Base-by-base conservation (phyloP, 2,797 vertebrate species). In the Peromyscus attwateri region DNA sequence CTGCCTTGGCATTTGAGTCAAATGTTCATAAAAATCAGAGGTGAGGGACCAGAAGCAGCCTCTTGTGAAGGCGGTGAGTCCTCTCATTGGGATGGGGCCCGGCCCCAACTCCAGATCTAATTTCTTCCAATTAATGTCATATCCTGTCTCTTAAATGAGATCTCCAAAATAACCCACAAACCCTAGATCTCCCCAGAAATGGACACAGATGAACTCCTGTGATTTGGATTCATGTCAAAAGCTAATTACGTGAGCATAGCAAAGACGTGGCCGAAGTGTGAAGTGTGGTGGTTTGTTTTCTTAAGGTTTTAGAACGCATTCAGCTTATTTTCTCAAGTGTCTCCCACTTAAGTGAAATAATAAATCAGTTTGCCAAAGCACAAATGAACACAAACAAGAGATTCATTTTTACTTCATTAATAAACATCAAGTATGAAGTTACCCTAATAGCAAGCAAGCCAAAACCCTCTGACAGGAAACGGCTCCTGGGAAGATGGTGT, bases 391-490 rank as follows among this genome's bases (percentile, higher is more conserved):
- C 57, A 92, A 97, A 94, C 40, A 96, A 60, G 49, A 91, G 96
- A 81, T 79, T 88, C 71, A 66, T 94, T 92, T 96, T 96, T 95
- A 89, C 73, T 82, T 97, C 87, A 92, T 92, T 94, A 95, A 89
- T 97, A 96, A 95, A 95, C 83, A 82, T 89, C 55, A n/a, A 40
- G 70, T 75, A 80, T 37, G 89, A 84, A 55, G 9, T 66, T 60
- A 46, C 17, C 60, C 55, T 82, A 71, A 66, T 0, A 27, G 23
- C 0, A 3, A 46, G 34, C 14, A 31, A 81, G 62, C 55, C 83
- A 90, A 57, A 46, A 64, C 37, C 40, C 68, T 93, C 25, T 76
- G 83, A 81, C 49, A 82, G 88, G 92, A 96, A 95, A 43, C 1
- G 21, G 83, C 43, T 95, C 55, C 43, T 62, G 31, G 57, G 17